These are phyloP conservation scores for Calliphora vicina DNA, from an alignment of 1,140 invertebrate species.

Conservation along the genomic window DNA sequence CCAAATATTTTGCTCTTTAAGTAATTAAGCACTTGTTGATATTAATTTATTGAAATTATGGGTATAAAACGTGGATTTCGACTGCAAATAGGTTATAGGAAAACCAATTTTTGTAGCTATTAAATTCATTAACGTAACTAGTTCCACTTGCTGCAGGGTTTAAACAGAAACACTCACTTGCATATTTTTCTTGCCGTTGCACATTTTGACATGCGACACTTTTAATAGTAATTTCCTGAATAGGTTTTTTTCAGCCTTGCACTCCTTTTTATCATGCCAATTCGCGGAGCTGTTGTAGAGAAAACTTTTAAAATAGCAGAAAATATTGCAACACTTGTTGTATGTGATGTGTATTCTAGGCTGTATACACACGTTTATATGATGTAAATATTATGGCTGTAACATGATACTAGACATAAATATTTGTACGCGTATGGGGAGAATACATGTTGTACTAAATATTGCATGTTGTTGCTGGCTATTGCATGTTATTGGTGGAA, in stretches of 20 bases:
- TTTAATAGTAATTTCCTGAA: neutral
- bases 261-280: neutral
- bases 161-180: no score
- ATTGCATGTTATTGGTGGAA: neutral
- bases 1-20: no score
- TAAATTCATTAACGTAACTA: no score
- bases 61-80: no score
- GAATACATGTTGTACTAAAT: no score
- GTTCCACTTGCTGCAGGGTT: no score
- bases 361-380: neutral
- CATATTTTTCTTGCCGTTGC: no score
- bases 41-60: no score
- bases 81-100: no score
- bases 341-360: neutral
- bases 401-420: neutral
- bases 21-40: no score
- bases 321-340: neutral
- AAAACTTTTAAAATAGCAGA: neutral
- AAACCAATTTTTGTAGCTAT: no score
- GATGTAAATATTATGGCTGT: neutral
- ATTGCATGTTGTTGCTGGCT: neutral
- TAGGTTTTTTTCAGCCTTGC: neutral
- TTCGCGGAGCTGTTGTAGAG: neutral
- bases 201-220: neutral
- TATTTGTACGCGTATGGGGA: neutral